phyloP scores from a whole-genome alignment of 2,797 vertebrate genomes.

The Myotis findleyi region DNA sequence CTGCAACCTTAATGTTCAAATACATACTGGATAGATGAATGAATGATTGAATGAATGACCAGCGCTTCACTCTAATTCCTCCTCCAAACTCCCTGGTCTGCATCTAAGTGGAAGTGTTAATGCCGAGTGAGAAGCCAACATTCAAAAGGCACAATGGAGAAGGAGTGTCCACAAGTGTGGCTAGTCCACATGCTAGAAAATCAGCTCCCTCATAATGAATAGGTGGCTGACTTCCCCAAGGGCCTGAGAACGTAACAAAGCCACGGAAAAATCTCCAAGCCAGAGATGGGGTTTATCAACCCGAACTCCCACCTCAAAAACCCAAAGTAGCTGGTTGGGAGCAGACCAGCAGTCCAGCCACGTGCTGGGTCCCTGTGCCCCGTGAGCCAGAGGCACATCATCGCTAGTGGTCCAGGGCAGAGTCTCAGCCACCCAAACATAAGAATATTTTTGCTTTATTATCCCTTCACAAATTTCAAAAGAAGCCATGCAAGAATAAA shows the following conservation, averaged over 20 bases:
- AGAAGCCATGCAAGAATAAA: constrained; percentile 39
- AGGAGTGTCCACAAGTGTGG: not conserved
- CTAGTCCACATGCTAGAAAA: not conserved
- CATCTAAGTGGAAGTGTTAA: not conserved
- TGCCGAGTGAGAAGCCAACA: not conserved
- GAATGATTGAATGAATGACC: not conserved
- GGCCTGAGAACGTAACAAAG: not conserved
- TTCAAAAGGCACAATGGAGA: constrained; percentile 33
- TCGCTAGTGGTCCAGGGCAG: not conserved
- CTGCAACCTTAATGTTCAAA: not conserved
- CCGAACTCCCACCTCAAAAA: not conserved
- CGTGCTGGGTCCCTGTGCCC: not conserved
- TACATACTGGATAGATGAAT: not conserved
- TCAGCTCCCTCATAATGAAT: not conserved
- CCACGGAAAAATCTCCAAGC: constrained; percentile 21
- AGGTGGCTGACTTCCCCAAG: not conserved
- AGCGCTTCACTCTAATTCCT: not conserved
- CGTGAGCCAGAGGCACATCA: not conserved
- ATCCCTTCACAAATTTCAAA: not conserved
- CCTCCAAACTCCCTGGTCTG: not conserved
- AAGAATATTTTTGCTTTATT: not conserved
- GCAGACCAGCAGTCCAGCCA: not conserved
- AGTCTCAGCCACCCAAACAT: not conserved
- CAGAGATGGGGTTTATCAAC: not conserved
- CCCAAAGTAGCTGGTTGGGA: not conserved